Evolutionary conservation across 2,888 invertebrate genomes (phyloP).

Genomic region (Caenorhabditis drosophilae): DNA sequence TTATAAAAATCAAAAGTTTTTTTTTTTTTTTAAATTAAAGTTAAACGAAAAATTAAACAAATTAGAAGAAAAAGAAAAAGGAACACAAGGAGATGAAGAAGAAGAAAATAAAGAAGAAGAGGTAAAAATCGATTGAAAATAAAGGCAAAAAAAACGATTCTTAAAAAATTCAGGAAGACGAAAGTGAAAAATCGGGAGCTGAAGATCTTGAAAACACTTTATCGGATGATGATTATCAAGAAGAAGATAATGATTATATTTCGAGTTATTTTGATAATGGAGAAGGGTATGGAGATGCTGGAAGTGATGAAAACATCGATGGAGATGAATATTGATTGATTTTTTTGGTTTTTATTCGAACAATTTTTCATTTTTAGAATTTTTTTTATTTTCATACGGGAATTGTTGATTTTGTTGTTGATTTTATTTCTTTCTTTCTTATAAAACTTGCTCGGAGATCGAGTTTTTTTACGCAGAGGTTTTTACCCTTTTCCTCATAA

Average conservation of each 20-base stretch:
- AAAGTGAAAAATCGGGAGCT: slow-evolving; percentile 40
- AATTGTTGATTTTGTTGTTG: neutral
- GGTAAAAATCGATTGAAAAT: slow-evolving; percentile 25
- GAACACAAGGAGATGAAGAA: slow-evolving; percentile 36
- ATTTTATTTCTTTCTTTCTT: neutral
- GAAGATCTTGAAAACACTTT: slow-evolving; percentile 34
- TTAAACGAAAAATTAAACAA: neutral
- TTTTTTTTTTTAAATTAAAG: slow-evolving; percentile 1
- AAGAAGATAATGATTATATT: slow-evolving; percentile 68
- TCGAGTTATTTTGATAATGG: slow-evolving; percentile 68
- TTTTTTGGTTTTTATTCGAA: slow-evolving; percentile 13
- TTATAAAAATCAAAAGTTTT: neutral
- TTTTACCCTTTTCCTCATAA: neutral
- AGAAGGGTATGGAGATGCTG: slow-evolving; percentile 59
- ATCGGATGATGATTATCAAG: slow-evolving; percentile 64
- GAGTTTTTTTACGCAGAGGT: neutral
- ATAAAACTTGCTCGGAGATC: neutral
- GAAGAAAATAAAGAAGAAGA: slow-evolving; percentile 24
- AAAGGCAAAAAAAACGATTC: slow-evolving; percentile 34
- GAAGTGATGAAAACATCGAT: slow-evolving; percentile 61
- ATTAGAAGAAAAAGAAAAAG: slow-evolving; percentile 11
- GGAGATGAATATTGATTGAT: slow-evolving; percentile 51
- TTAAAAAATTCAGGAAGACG: too few relatives aligned
- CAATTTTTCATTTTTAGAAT: slow-evolving; percentile 1
- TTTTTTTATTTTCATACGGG: slow-evolving; percentile 1